These are phyloP conservation scores for Bagarius yarrelli DNA, from an alignment of 2,113 vertebrate species.

Conservation along the genomic window DNA sequence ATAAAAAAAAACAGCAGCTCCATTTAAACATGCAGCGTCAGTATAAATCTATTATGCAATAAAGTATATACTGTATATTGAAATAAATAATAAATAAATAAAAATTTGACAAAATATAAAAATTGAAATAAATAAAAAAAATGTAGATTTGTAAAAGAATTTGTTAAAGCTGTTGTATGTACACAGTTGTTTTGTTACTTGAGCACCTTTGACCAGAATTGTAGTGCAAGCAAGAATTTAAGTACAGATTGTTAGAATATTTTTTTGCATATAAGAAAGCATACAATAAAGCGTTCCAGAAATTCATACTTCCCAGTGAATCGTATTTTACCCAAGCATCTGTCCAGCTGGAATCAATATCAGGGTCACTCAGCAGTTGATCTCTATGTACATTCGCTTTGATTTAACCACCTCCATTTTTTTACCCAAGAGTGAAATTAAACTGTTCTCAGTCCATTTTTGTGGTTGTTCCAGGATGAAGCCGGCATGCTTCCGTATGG, in stretches of 20 bases:
- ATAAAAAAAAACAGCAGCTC: neutral
- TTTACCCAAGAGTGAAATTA: constrained; percentile 84
- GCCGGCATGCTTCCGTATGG: constrained; percentile 95
- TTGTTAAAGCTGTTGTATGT: neutral
- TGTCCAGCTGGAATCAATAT: neutral
- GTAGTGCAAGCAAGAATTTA: neutral
- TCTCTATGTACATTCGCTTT: neutral
- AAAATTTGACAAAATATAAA: no score
- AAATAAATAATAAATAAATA: no score
- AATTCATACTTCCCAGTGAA: neutral
- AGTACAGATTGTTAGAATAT: neutral
- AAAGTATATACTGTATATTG: no score
- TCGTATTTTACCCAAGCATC: neutral
- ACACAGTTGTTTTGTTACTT: neutral
- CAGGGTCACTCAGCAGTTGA: neutral
- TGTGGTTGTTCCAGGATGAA: constrained; percentile 89
- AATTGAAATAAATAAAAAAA: no score
- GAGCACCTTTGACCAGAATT: neutral
- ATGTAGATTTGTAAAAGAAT: no score
- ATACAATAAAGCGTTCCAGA: neutral
- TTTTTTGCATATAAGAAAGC: constrained; percentile 3
- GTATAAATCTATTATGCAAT: constrained; percentile 10
- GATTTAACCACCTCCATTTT: neutral
- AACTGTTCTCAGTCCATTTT: constrained; percentile 88
- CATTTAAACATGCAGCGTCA: neutral